Percentiles rank a stretch among this genome's conserved stretches.
Conservation (phyloP, 2,888 invertebrate genomes). For the Yponomeuta evonymella region DNA sequence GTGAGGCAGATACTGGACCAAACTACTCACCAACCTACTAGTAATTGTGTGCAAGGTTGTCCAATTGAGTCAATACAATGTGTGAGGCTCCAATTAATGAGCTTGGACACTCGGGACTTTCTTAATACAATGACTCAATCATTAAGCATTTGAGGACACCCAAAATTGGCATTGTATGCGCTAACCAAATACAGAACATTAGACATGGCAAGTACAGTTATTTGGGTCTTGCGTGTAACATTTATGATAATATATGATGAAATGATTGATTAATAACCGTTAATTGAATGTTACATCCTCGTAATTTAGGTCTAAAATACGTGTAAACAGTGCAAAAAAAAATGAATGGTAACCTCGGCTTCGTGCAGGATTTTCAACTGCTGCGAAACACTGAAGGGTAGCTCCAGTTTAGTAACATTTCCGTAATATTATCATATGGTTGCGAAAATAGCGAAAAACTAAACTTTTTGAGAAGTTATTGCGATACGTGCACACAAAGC, state of each 20-base stretch:
- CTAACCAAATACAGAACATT: background rate
- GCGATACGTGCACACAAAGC: conserved; percentile 30
- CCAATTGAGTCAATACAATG: background rate
- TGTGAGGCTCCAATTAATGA: conserved; percentile 28
- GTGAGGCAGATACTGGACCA: too few species aligned
- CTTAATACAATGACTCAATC: conserved; percentile 44
- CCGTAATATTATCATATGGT: background rate
- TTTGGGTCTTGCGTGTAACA: background rate
- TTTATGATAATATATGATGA: background rate
- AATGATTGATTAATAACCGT: background rate
- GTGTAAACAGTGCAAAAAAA: background rate
- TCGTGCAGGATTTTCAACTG: background rate
- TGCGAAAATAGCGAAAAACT: background rate
- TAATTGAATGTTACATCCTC: background rate
- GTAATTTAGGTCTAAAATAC: background rate
- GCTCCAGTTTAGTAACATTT: background rate
- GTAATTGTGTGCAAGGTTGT: background rate
- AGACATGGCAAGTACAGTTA: background rate
- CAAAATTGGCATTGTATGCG: conserved; percentile 2
- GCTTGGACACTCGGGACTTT: conserved; percentile 35
- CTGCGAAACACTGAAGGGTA: background rate
- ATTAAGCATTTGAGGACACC: conserved; percentile 16
- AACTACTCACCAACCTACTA: background rate
- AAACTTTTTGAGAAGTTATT: conserved; percentile 19
- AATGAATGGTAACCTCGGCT: background rate